Evolutionary conservation across 2,888 invertebrate genomes (phyloP).

Genomic region (Drosophila anomelani): DNA sequence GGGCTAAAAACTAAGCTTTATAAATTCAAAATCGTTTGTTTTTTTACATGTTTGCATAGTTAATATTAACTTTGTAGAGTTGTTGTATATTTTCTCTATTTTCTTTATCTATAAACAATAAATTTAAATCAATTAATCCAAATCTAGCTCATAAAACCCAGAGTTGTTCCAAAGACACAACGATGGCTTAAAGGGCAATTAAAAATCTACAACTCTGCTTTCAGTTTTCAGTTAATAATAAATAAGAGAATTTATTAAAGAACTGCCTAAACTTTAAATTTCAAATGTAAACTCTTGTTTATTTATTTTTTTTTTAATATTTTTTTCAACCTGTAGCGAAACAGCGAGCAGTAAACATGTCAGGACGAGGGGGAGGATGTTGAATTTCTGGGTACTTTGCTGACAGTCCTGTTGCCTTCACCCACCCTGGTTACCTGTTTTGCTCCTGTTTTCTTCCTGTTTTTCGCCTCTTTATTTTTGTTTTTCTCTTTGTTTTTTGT

Average conservation of each 20-base stretch:
- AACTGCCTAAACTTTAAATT: too few relatives aligned
- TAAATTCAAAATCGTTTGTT: neutral
- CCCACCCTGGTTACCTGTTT: neutral
- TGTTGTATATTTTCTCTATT: too few relatives aligned
- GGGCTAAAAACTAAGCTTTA: neutral
- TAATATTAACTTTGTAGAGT: too few relatives aligned
- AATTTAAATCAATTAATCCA: too few relatives aligned
- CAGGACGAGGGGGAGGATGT: slow-evolving; percentile 7
- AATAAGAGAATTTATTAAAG: neutral
- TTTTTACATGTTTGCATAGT: too few relatives aligned
- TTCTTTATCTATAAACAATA: too few relatives aligned
- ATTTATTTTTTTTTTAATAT: neutral
- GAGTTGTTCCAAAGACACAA: neutral
- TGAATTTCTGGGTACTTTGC: slow-evolving; percentile 20
- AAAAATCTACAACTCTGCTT: neutral
- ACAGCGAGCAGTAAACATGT: slow-evolving; percentile 27
- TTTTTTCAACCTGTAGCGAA: slow-evolving; percentile 1
- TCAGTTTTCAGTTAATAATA: neutral
- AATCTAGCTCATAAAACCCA: neutral
- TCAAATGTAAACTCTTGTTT: neutral
- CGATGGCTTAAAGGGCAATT: neutral
- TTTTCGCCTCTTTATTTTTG: slow-evolving; percentile 18
- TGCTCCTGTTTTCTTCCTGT: neutral
- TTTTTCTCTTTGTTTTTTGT: slow-evolving; percentile 3
- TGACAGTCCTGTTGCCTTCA: neutral